Evolutionary conservation across 2,797 vertebrate species (phyloP).

Genomic region (Rhynchonycteris naso): DNA sequence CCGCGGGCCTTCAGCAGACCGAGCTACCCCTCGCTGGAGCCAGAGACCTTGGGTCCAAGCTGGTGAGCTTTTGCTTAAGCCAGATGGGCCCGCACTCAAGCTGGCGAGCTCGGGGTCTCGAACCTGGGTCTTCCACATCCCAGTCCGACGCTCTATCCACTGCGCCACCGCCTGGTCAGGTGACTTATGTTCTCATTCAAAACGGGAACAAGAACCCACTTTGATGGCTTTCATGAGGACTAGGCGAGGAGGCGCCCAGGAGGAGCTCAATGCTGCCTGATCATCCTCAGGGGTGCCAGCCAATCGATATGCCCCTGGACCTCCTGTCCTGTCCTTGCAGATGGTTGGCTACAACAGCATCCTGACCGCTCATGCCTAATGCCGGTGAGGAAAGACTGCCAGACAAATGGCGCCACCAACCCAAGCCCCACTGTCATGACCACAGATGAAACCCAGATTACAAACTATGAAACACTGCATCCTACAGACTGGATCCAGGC

Average conservation of each 20-base stretch:
- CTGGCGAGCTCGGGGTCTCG: too few species aligned
- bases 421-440: rapidly evolving
- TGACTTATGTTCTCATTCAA: rapidly evolving
- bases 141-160: too few species aligned
- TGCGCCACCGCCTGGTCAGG: too few species aligned
- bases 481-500: not conserved
- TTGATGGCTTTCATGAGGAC: not conserved
- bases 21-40: too few species aligned
- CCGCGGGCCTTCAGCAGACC: too few species aligned
- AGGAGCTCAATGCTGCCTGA: not conserved
- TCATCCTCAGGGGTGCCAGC: not conserved
- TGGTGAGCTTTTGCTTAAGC: too few species aligned
- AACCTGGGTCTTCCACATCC: too few species aligned
- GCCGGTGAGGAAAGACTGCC: not conserved
- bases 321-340: not conserved
- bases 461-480: rapidly evolving
- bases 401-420: rapidly evolving
- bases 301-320: not conserved
- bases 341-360: not conserved
- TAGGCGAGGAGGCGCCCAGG: not conserved
- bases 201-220: not conserved
- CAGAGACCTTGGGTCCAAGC: too few species aligned
- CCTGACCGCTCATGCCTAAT: not conserved
- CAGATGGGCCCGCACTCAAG: too few species aligned
- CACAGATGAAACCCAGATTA: rapidly evolving